Percentiles rank a stretch among this genome's conserved stretches.
These are phyloP conservation scores for Pogonocherus hispidulus DNA, from an alignment of 2,888 invertebrate genomes.

Conservation along the genomic window DNA sequence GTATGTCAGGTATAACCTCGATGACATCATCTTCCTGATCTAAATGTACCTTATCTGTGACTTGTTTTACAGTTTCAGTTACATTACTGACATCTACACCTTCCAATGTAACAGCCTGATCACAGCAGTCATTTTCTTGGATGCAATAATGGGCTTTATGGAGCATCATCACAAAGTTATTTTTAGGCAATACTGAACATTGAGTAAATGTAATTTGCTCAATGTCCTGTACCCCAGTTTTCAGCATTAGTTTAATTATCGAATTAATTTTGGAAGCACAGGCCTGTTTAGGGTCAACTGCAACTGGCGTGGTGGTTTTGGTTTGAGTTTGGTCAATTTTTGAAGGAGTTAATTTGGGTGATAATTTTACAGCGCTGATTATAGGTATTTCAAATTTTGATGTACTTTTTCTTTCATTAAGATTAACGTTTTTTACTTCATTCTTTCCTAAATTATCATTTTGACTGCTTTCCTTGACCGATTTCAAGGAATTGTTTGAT, in stretches of 20 bases:
- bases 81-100: background rate
- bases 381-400: background rate
- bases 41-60: too few species aligned
- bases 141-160: background rate
- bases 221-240: background rate
- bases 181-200: background rate
- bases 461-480: background rate
- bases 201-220: background rate
- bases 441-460: background rate
- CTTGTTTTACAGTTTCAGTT: constrained; percentile 3
- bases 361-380: background rate
- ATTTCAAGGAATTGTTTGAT: background rate
- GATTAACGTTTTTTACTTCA: background rate
- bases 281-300: background rate
- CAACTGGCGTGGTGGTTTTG: too few species aligned
- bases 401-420: background rate
- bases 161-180: background rate
- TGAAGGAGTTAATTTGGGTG: background rate
- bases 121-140: constrained; percentile 4
- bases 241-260: background rate
- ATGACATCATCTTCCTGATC: constrained; percentile 16
- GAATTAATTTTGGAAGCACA: background rate
- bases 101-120: constrained; percentile 5
- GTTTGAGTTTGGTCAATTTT: background rate
- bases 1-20: constrained; percentile 19